Percentiles rank a stretch among this genome's conserved stretches.
These are phyloP conservation scores for Drosophila busckii DNA, from an alignment of 1,140 invertebrate genomes.

Conservation along the genomic window DNA sequence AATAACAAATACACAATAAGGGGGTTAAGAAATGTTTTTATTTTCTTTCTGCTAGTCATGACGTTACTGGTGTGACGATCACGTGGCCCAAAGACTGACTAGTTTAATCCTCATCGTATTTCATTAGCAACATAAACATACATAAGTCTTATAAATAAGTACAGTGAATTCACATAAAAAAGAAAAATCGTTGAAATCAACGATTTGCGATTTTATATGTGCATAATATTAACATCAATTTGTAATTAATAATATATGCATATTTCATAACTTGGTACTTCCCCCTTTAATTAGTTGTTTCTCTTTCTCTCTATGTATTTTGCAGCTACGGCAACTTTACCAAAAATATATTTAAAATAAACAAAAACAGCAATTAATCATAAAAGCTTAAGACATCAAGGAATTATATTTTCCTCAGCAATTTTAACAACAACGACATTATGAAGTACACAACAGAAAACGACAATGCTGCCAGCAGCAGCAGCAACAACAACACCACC, in stretches of 20 bases:
- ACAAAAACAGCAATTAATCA: slow-evolving; percentile 36
- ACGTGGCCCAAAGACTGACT: slow-evolving; percentile 18
- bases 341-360: slow-evolving; percentile 16
- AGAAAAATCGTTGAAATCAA: too few species aligned
- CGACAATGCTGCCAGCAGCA: slow-evolving; percentile 62
- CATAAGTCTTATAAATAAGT: too few species aligned
- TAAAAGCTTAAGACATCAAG: slow-evolving; percentile 24
- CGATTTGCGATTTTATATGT: too few species aligned
- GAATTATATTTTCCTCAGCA: slow-evolving; percentile 29
- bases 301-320: too few species aligned
- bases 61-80: slow-evolving; percentile 30
- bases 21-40: slow-evolving; percentile 20
- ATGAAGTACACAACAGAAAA: slow-evolving; percentile 60
- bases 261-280: neutral
- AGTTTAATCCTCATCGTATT: too few species aligned
- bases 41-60: slow-evolving; percentile 20
- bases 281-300: slow-evolving; percentile 13
- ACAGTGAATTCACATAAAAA: too few species aligned
- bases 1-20: slow-evolving; percentile 7
- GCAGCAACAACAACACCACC: slow-evolving; percentile 28
- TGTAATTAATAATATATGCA: slow-evolving; percentile 1
- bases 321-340: slow-evolving; percentile 37
- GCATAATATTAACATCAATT: too few species aligned
- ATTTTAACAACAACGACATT: slow-evolving; percentile 44
- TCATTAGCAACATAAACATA: too few species aligned